phyloP scores from a whole-genome alignment of 37 sponge, comb jelly and placozoan genomes.

The Hexactinellida sp. region DNA sequence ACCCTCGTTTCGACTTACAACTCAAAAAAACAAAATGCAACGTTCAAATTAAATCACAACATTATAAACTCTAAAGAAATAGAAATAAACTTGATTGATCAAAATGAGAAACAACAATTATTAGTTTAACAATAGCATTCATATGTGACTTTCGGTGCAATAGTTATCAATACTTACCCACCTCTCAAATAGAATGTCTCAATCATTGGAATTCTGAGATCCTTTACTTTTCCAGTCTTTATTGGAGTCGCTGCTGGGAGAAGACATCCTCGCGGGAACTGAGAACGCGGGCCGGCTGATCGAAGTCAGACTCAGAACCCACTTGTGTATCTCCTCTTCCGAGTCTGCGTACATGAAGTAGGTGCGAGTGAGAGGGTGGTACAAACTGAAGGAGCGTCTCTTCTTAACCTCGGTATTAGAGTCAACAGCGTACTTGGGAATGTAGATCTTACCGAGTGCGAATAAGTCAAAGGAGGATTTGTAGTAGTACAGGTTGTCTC shows the following conservation, averaged over 20 bases:
- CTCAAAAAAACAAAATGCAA: too few species aligned
- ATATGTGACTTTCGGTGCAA: neutral
- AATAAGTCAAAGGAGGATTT: conserved; percentile 55
- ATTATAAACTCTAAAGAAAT: neutral
- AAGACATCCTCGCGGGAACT: neutral
- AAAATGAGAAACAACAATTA: neutral
- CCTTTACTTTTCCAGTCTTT: neutral
- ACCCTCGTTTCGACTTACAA: too few species aligned
- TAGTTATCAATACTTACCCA: too few species aligned
- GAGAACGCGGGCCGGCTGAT: conserved; percentile 1
- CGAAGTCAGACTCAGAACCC: neutral
- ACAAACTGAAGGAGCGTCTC: neutral
- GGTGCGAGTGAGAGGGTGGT: neutral
- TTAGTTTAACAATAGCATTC: neutral
- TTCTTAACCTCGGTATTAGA: neutral
- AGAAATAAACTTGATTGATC: neutral
- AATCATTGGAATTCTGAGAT: neutral
- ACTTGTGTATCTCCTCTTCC: neutral
- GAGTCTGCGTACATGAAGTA: neutral
- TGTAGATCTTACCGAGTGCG: conserved; percentile 13
- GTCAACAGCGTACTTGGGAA: neutral
- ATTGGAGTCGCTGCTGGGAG: neutral
- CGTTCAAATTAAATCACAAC: neutral
- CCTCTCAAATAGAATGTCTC: neutral
- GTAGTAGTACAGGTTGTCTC: conserved; percentile 60